phyloP scores from a whole-genome alignment of 2,797 vertebrate species.

The Sarcophilus harrisii region DNA sequence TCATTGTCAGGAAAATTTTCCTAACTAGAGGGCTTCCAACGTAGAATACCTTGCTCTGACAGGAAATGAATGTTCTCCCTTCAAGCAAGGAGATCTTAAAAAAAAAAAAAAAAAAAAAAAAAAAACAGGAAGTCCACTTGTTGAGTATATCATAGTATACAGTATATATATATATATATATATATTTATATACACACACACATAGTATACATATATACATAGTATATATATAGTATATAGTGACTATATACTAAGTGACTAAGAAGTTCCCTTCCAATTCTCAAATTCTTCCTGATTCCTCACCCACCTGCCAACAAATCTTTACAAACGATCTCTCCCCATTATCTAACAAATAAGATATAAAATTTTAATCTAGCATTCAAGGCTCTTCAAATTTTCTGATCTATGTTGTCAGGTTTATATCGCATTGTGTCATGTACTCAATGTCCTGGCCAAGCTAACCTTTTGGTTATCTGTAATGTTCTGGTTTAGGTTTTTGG shows the following conservation, averaged over 20 bases:
- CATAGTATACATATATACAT: too few relatives aligned
- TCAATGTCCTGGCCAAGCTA: background rate
- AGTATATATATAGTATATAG: too few relatives aligned
- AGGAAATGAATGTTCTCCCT: background rate
- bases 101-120: background rate
- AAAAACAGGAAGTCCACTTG: background rate
- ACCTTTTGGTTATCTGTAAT: background rate
- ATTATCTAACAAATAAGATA: background rate
- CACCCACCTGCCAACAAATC: background rate
- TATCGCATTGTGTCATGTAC: background rate
- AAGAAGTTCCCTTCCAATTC: background rate
- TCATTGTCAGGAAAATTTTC: background rate
- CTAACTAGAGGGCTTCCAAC: background rate
- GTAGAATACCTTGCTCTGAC: background rate
- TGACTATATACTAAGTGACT: background rate
- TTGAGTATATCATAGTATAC: background rate
- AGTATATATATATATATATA: too few relatives aligned
- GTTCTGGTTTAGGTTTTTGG: too few relatives aligned
- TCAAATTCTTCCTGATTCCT: background rate
- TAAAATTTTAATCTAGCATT: background rate
- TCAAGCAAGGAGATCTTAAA: background rate
- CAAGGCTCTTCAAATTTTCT: background rate
- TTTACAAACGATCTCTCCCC: background rate
- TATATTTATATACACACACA: too few relatives aligned
- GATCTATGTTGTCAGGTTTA: background rate